These are phyloP conservation scores for Siderastrea radians DNA, from an alignment of 92 coral and sea anemone species.

Conservation along the genomic window DNA sequence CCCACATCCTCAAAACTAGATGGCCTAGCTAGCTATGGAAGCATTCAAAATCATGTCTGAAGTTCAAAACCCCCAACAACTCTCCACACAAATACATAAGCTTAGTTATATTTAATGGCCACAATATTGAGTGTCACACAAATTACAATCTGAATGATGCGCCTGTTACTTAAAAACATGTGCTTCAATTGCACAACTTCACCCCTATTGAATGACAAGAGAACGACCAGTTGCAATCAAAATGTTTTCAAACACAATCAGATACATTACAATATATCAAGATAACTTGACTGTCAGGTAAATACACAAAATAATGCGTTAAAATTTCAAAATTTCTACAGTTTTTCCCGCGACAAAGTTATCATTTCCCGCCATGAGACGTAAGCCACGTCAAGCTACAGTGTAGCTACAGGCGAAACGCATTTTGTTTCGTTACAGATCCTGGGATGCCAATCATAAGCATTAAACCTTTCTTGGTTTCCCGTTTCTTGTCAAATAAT, in stretches of 20 bases:
- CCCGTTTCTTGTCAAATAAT: background rate
- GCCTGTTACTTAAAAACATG: background rate
- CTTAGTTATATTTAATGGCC: slow-evolving; percentile 29
- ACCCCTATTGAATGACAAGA: background rate
- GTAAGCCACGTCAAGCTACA: too few species aligned
- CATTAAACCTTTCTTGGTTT: too few species aligned
- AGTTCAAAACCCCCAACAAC: slow-evolving; percentile 46
- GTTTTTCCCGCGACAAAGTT: slow-evolving; percentile 2
- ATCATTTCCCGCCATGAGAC: slow-evolving; percentile 4
- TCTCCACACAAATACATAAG: slow-evolving; percentile 29
- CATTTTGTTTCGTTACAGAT: background rate
- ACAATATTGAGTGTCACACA: slow-evolving; percentile 1
- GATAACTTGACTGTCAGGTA: background rate
- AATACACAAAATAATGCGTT: too few species aligned
- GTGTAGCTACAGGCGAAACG: background rate
- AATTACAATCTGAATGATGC: background rate
- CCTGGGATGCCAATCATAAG: background rate
- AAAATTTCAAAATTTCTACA: too few species aligned
- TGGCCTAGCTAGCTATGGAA: slow-evolving; percentile 75
- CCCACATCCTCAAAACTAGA: slow-evolving; percentile 92
- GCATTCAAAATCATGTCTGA: slow-evolving; percentile 57
- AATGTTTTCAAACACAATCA: background rate
- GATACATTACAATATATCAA: background rate
- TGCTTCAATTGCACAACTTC: slow-evolving; percentile 29
- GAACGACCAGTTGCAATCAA: background rate